Percentiles rank a stretch among this genome's conserved stretches.
phyloP scores from a whole-genome alignment of 1,140 invertebrate genomes.

The Campoletis sonorensis region DNA sequence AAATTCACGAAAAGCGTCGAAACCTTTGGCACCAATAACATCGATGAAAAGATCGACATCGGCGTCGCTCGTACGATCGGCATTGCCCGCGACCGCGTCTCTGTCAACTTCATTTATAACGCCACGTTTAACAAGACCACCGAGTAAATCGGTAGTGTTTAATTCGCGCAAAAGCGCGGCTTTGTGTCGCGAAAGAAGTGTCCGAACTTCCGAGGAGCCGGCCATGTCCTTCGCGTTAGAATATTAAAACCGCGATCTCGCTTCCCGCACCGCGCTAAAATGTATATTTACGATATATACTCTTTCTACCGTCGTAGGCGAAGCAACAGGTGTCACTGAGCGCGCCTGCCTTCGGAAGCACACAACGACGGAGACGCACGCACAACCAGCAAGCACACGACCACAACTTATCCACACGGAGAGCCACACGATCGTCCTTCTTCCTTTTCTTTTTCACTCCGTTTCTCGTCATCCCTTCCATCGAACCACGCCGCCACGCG shows the following conservation, averaged over 20 bases:
- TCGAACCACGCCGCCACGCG: conserved; percentile 17
- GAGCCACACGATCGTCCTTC: background rate
- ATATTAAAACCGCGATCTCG: background rate
- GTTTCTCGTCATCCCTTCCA: conserved; percentile 41
- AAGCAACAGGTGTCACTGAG: conserved; percentile 62
- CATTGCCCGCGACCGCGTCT: conserved; percentile 64
- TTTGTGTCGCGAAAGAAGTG: conserved; percentile 69
- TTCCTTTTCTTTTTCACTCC: conserved; percentile 17
- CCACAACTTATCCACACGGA: conserved; percentile 14
- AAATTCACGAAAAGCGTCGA: conserved; percentile 77
- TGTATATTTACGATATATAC: background rate
- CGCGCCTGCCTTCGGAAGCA: conserved; percentile 26
- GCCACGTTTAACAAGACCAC: conserved; percentile 68
- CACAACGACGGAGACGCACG: conserved; percentile 21
- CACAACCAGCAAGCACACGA: background rate
- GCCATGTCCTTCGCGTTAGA: conserved; percentile 53
- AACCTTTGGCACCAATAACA: conserved; percentile 76
- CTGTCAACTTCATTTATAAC: conserved; percentile 69
- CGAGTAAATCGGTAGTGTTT: conserved; percentile 67
- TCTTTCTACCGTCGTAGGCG: conserved; percentile 28
- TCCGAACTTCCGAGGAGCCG: conserved; percentile 66
- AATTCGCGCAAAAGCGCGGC: conserved; percentile 65
- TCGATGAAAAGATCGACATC: conserved; percentile 75
- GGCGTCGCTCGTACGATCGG: conserved; percentile 59
- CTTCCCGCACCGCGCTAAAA: background rate